Base-by-base conservation (phyloP, 2,888 invertebrate species). In the Odontocerum albicorne region DNA sequence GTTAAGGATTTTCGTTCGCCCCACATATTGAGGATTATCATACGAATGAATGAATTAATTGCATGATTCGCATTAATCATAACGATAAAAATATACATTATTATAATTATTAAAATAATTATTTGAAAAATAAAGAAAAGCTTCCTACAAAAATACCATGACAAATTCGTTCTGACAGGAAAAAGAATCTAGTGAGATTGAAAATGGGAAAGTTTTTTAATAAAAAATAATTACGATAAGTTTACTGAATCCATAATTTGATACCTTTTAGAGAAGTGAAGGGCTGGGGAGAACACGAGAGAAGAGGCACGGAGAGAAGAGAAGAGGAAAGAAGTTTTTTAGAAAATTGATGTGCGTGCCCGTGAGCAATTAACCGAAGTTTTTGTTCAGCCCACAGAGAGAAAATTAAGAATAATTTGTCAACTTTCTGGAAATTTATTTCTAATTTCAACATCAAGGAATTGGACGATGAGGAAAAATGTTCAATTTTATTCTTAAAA, bases 381-480 rank as follows among this genome's bases (percentile, higher is more conserved):
- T 51, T 43, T 38, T 15, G 4, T 32, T 32, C 21, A 31, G 20
- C 17, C 22, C 22, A 33, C 31, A 36, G 43, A 50, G 43, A 22
- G 43, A 50, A 50, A 50, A 50, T 50, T 50, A 33, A 50, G 50
- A 50, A 50, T 50, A 50, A 50, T 50, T 50, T 50, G 39, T 50
- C 50, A 50, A 50, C 35, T 50, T 40, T 40, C 31, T 35, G 12
- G 17, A 44, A 39, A 49, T 49, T 49, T 40, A 49, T 40, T 49
- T 49, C 39, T 49, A 49, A 40, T 49, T 49, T 39, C 49, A 40
- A 39, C 49, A 32, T 49, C 40, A 27, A 20, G 39, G 40, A 43
- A 17, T 38, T 38, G 13, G 15, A 13, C 15, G 38, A 38, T 38
- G 38, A 17, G 15, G 27, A 10, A 10, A 4, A 27, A 27, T 27